These are phyloP conservation scores for Galeruca laticollis DNA, from an alignment of 2,888 invertebrate species.

Conservation along the genomic window DNA sequence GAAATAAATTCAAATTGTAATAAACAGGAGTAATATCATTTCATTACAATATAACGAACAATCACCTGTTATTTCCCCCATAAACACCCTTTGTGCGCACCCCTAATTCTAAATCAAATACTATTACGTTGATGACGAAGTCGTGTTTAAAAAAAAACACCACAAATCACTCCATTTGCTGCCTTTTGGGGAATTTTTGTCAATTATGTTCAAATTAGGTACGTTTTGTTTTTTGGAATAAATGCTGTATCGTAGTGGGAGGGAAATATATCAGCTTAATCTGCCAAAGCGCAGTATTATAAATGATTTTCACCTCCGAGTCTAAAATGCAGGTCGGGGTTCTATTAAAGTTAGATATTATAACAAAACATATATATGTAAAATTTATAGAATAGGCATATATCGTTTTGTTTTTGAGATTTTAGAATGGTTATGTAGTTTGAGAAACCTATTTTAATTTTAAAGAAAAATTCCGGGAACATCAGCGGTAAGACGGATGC, in stretches of 20 bases:
- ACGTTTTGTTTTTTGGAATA: constrained; percentile 26
- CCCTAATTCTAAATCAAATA: constrained; percentile 40
- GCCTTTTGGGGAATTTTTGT: constrained; percentile 28
- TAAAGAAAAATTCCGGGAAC: no score
- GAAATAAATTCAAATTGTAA: background rate
- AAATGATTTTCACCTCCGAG: background rate
- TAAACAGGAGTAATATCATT: background rate
- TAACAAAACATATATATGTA: no score
- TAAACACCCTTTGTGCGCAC: constrained; percentile 10
- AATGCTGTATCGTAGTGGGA: background rate
- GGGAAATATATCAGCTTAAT: constrained; percentile 3
- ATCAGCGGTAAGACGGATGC: no score
- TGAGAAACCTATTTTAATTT: no score
- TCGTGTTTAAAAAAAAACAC: constrained; percentile 39
- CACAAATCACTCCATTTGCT: constrained; percentile 40
- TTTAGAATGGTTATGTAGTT: no score
- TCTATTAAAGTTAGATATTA: no score
- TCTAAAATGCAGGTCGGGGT: background rate
- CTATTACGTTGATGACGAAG: constrained; percentile 44
- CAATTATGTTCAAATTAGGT: constrained; percentile 21
- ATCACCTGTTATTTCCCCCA: background rate
- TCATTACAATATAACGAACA: background rate
- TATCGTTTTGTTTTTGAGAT: no score
- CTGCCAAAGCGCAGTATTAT: background rate
- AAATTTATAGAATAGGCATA: no score